These are phyloP conservation scores for Barbus barbus DNA, from an alignment of 2,113 vertebrate species.

Conservation along the genomic window DNA sequence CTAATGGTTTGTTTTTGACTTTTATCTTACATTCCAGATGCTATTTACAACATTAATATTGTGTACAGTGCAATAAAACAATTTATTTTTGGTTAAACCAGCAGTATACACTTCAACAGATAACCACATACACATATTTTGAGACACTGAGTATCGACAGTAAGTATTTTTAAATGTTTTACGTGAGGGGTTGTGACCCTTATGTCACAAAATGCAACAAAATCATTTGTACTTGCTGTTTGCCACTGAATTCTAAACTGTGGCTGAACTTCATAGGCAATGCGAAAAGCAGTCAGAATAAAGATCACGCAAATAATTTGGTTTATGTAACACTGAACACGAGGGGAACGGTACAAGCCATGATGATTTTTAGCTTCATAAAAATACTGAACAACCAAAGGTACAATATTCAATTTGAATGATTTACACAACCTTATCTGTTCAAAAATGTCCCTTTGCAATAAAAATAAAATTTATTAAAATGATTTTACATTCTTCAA, in stretches of 20 bases:
- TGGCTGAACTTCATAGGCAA: not conserved
- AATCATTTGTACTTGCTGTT: not conserved
- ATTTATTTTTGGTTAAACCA: not conserved
- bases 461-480: slow-evolving; percentile 77
- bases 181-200: no score
- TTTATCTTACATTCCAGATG: not conserved
- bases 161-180: no score
- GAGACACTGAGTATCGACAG: not conserved
- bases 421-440: slow-evolving; percentile 41
- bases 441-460: slow-evolving; percentile 60
- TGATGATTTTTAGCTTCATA: not conserved
- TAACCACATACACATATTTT: not conserved
- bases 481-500: slow-evolving; percentile 11
- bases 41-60: not conserved
- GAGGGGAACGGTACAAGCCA: not conserved
- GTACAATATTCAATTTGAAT: not conserved
- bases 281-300: not conserved
- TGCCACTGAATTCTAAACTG: no score
- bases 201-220: not conserved
- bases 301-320: not conserved
- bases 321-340: not conserved
- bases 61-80: not conserved
- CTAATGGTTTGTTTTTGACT: not conserved
- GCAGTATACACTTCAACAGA: not conserved
- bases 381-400: not conserved